Evolutionary conservation across 2,113 vertebrate species (phyloP), one percentile per base, ranked within the genome.

Genomic region (Neolamprologus cancellatus): DNA sequence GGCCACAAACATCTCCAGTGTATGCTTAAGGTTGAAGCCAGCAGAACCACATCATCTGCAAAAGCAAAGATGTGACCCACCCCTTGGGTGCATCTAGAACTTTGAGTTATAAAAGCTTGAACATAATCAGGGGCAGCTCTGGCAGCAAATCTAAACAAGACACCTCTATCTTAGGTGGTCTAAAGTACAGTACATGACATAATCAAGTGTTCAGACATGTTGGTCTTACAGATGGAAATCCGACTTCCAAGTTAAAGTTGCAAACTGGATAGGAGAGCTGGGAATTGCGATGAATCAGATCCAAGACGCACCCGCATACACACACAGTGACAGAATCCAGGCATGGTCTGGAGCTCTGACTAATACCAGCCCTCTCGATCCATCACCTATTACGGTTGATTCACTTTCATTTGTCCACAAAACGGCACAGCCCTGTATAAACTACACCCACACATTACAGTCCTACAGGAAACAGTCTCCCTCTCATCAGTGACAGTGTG

Each of bases 281-380:
- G 55, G 87, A 83, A 85, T 89, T 87, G 79, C 1, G 1, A 79
- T 78, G 74, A 89, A 82, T 91, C 85, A 13, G 61, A 87, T 87
- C 85, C 85, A 87, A 84, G 52, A 91, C 32, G 86, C n/a, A 85
- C 32, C 88, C 39, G 71, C 50, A 84, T 32, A 80, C 57, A 86
- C 81, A 54, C 84, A 61, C 34, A 81, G 8, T 88, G 88, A 95
- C 54, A 86, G 44, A 89, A 86, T 84, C 86, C 92, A 95, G 90
- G 84, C 91, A 44, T 5, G 39, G 46, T 82, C 86, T 76, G 39
- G 30, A 84, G 80, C 46, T 61, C 82, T 93, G 91, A 92, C 48
- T 87, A 90, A 91, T 59, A 82, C 79, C 59, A 82, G 61, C 57
- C 61, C 52, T 78, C 82, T 90, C 57, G 78, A 74, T 88, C 84